Evolutionary conservation across 2,113 vertebrate species (phyloP).

Genomic region (Odocoileus hemionus): DNA sequence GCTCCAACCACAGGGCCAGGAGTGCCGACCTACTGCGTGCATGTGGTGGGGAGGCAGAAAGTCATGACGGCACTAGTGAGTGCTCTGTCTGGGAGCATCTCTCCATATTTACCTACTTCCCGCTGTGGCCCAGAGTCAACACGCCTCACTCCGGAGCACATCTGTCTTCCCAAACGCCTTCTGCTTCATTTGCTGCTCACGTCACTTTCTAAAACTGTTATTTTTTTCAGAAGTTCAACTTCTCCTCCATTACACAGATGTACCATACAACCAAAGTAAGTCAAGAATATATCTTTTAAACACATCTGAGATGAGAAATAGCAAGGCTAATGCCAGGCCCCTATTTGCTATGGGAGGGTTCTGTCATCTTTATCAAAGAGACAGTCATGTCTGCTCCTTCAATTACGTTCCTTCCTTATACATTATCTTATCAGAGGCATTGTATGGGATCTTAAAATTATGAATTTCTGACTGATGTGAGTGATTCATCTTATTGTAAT

Average conservation of each 20-base stretch:
- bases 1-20: neutral
- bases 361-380: constrained; percentile 75
- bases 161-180: neutral
- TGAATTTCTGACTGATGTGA: constrained; percentile 79
- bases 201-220: neutral
- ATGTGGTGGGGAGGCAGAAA: neutral
- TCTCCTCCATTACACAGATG: neutral
- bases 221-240: neutral
- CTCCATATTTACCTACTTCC: accelerated
- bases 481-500: constrained; percentile 77
- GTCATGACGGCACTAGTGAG: accelerated
- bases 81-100: accelerated
- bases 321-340: neutral
- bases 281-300: neutral
- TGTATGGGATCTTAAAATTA: constrained; percentile 75
- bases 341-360: constrained; percentile 5
- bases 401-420: constrained; percentile 74
- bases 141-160: accelerated
- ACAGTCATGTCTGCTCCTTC: constrained; percentile 70
- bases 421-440: constrained; percentile 75
- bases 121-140: accelerated
- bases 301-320: neutral
- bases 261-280: neutral
- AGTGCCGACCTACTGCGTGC: neutral
- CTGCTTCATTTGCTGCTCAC: accelerated